A percentile compares a stretch with the other conserved stretches of the same genome.
Evolutionary conservation across 2,888 invertebrate genomes (phyloP).

Genomic region (Pollenia labialis): DNA sequence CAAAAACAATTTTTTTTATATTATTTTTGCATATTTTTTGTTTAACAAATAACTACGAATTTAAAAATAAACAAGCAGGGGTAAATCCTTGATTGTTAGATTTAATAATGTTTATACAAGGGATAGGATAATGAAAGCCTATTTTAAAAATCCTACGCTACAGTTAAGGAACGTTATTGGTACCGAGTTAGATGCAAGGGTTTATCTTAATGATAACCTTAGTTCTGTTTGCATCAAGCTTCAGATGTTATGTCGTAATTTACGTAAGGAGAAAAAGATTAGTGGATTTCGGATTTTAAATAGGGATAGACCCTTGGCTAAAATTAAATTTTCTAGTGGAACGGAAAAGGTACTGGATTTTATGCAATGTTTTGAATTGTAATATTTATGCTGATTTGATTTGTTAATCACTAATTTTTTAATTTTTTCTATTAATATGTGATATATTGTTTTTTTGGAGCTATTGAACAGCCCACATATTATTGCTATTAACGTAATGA

Average conservation of each 20-base stretch:
- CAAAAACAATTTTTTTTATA: no score
- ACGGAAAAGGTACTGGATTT: background rate
- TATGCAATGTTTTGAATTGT: no score
- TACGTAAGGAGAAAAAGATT: background rate
- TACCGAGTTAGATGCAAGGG: background rate
- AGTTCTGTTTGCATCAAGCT: background rate
- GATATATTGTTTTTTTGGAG: no score
- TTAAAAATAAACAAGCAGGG: no score
- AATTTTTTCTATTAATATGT: no score
- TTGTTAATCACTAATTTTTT: no score
- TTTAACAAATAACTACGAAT: no score
- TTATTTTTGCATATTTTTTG: no score
- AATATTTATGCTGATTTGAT: no score
- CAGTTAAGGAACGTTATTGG: background rate
- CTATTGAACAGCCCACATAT: no score
- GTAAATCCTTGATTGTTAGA: background rate
- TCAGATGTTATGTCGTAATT: background rate
- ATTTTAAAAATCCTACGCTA: background rate
- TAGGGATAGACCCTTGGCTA: background rate
- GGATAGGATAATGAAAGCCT: background rate
- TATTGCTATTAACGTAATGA: no score
- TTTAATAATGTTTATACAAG: background rate
- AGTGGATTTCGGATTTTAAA: background rate
- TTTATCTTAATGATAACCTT: background rate
- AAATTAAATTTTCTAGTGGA: background rate